Evolutionary conservation across 1,140 invertebrate genomes (phyloP), one percentile per base, ranked within the genome.

Genomic region (Gonioctena quinquepunctata): DNA sequence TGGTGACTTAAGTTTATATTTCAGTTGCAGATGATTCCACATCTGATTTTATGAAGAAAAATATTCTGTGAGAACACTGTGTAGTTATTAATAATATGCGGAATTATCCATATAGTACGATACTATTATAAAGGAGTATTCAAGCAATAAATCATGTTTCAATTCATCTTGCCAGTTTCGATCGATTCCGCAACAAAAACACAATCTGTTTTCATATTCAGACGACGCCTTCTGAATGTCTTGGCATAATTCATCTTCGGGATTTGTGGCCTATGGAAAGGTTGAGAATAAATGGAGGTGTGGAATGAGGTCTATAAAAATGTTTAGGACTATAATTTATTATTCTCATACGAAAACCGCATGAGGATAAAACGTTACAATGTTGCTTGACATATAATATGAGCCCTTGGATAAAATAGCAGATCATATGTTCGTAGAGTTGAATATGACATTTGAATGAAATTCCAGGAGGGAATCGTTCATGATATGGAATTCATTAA

Each of bases 281-380:
- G 18, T 54, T 19, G 18, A 22, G 19, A 54, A 54, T 54, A 22
- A 54, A 54, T 54, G 52, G 52, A 54, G 52, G n/a, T 54, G 52
- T 54, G 8, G 52, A 23, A 54, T 54, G 22, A 23, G 52, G 52
- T 54, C 52, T 54, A 54, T 54, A 54, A 54, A 54, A 54, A 54
- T 54, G 52, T 54, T 54, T 54, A 54, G 52, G 19, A 23, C 52
- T 23, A 22, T 3, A 13, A 54, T 54, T 54, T 54, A 1, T 54
- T 54, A 54, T 21, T 54, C 1, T 21, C 19, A 22, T 23, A 54
- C 19, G 7, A 18, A 11, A 54, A 23, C 18, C 13, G 22, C 16
- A n/a, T 42, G 13, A 42, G 13, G 16, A 42, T 42, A n/a, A 3
- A 11, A 42, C 13, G 13, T 13, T 42, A 1, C 33, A n/a, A 11